These are phyloP conservation scores for Pterophyllum scalare DNA, from an alignment of 2,113 vertebrate species.

Conservation along the genomic window DNA sequence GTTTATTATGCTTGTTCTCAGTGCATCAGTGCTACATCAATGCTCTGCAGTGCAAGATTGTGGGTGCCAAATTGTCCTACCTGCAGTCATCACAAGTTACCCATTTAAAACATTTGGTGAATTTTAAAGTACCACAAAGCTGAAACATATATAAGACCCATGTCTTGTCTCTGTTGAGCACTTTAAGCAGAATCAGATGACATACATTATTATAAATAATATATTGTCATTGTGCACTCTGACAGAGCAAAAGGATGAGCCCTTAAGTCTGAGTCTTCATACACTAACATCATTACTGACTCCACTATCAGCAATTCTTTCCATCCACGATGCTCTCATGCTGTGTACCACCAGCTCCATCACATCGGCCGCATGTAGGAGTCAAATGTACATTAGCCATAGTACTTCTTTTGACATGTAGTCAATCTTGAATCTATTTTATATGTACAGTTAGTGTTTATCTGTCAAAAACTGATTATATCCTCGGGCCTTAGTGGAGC, in stretches of 20 bases:
- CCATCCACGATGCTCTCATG: not conserved
- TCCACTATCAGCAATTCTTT: not conserved
- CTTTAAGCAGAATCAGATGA: not conserved
- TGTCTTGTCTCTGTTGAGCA: not conserved
- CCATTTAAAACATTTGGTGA: not conserved
- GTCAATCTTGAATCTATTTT: not conserved
- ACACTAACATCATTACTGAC: not conserved
- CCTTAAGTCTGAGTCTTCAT: not conserved
- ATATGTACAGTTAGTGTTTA: conserved; percentile 22
- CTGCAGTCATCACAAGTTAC: not conserved
- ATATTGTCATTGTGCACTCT: not conserved
- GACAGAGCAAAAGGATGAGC: not conserved
- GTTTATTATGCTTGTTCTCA: too few species aligned
- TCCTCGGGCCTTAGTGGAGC: conserved; percentile 40
- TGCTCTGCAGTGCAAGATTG: too few species aligned
- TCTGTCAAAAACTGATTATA: conserved; percentile 37
- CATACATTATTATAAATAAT: too few species aligned
- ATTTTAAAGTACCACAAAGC: not conserved
- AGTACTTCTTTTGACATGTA: conserved; percentile 1
- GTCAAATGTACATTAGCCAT: not conserved
- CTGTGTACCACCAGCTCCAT: not conserved
- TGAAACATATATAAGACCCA: not conserved
- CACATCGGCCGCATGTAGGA: not conserved
- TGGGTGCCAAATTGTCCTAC: not conserved
- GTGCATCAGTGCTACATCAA: too few species aligned